Base-by-base conservation (phyloP, 2,797 vertebrate genomes). In the Bryconaethiops microstoma region DNA sequence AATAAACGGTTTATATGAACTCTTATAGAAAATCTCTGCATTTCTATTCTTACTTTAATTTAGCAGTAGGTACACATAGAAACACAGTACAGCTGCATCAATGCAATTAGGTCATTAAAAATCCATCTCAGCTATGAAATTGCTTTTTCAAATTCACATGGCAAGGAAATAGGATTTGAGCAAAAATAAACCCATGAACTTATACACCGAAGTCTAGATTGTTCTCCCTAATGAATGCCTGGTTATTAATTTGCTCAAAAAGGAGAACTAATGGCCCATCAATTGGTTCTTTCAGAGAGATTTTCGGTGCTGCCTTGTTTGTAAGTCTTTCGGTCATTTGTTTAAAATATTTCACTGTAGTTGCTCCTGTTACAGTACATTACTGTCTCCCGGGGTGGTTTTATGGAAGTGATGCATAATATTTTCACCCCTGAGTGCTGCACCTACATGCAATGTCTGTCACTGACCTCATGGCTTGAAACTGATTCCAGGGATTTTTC, bases 191-290 rank as follows among this genome's bases (percentile, higher is more conserved):
- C 63, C 60, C 68, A 77, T 85, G 79, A 82, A 77, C 63, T 86
- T 76, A 82, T 74, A 87, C 77, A 81, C 76, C 82, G 39, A 83
- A 87, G 80, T 80, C 77, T 86, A 90, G 89, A 90, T 92, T 78
- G 85, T 88, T 86, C 90, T 91, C 87, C 86, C 71, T 90, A 86
- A 92, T 89, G 88, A 90, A 90, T 91, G 89, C 87, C 84, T 83
- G 89, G 87, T 90, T 90, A 92, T 81, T 82, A 89, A 91, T 91
- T 89, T 86, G 80, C 79, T 85, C 73, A 78, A 86, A 87, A 82
- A 83, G 78, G 79, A 62, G 55, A 60, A 69, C 64, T 80, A 80
- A 80, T 59, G 72, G 50, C 63, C 40, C 25, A 50, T 57, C 71
- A 79, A 59, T 68, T 62, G 48, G 63, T 72, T 79, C 19, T 54